Evolutionary conservation across 2,797 vertebrate species (phyloP).

Genomic region (Megaceryle alcyon): DNA sequence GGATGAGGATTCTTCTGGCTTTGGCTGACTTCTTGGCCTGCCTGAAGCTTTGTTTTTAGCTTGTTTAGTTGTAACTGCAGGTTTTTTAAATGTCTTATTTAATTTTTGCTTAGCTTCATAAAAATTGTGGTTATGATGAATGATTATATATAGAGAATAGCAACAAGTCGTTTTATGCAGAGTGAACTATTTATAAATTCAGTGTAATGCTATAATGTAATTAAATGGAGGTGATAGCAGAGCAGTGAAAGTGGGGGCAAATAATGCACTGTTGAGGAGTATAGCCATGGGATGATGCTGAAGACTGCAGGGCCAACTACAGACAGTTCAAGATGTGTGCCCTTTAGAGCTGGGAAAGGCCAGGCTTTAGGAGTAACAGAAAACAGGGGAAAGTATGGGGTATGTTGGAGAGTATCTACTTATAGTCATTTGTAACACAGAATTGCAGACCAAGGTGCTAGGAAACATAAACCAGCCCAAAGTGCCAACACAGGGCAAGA

Average conservation of each 20-base stretch:
- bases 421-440: neutral
- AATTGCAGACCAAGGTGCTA: neutral
- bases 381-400: neutral
- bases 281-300: neutral
- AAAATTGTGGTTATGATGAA: neutral
- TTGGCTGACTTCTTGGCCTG: neutral
- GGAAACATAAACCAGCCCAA: neutral
- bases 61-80: neutral
- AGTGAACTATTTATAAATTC: conserved; percentile 9
- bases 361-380: neutral
- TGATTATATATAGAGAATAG: neutral
- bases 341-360: neutral
- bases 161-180: neutral
- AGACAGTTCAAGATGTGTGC: neutral
- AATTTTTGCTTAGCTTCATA: conserved; percentile 11
- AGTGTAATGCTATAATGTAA: neutral
- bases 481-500: neutral
- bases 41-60: neutral
- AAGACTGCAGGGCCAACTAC: neutral
- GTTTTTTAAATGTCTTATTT: neutral
- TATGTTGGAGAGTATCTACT: neutral
- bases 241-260: neutral
- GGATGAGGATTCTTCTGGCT: neutral
- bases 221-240: neutral
- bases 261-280: neutral